Conservation (phyloP, 53 echinoderm and acorn worm species). For the Henricia sp. region DNA sequence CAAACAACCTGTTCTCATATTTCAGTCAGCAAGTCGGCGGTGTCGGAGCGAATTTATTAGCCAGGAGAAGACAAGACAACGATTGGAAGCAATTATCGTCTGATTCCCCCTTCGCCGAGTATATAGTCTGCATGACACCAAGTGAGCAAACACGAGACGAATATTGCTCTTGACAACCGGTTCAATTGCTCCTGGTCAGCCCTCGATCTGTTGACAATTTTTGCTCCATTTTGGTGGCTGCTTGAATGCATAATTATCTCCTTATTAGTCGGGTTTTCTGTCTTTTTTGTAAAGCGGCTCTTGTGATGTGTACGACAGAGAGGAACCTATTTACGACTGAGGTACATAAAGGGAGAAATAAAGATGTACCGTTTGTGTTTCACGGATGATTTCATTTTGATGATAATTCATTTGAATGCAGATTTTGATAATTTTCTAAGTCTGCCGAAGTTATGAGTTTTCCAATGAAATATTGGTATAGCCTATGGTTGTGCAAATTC, state of each 20-base stretch:
- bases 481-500: too few relatives aligned
- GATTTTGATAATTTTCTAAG: too few relatives aligned
- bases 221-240: background rate
- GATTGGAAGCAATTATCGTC: slow-evolving; percentile 45
- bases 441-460: too few relatives aligned
- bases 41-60: slow-evolving; percentile 36
- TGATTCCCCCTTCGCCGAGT: slow-evolving; percentile 5
- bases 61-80: slow-evolving; percentile 1
- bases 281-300: too few relatives aligned
- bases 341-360: too few relatives aligned
- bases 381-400: too few relatives aligned
- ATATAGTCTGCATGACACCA: slow-evolving; percentile 1
- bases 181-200: slow-evolving; percentile 28
- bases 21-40: slow-evolving; percentile 35
- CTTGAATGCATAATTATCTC: slow-evolving; percentile 19
- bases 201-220: background rate
- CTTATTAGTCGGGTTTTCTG: too few relatives aligned
- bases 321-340: too few relatives aligned
- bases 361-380: too few relatives aligned
- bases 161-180: slow-evolving; percentile 47
- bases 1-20: slow-evolving; percentile 1
- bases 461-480: too few relatives aligned
- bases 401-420: too few relatives aligned
- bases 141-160: slow-evolving; percentile 34
- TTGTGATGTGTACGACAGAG: too few relatives aligned